Conservation (phyloP, 2,113 vertebrate species). For the Polypterus bichir region DNA sequence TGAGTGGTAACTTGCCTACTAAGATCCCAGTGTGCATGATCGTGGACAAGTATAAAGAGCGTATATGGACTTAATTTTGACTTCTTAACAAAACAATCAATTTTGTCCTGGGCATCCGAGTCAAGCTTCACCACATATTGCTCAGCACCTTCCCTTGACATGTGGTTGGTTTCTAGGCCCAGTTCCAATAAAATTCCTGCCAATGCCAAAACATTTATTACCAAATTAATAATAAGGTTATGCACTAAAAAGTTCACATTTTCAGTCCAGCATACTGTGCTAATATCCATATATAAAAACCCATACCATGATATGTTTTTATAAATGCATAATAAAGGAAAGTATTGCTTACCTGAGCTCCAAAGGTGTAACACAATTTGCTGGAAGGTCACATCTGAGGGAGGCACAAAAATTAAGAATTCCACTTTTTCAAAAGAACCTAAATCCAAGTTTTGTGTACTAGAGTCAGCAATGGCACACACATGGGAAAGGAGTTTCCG, state of each 20-base stretch:
- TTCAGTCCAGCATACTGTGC: background rate
- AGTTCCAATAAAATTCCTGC: constrained; percentile 82
- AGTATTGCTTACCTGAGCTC: constrained; percentile 66
- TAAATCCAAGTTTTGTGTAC: constrained; percentile 86
- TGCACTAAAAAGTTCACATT: background rate
- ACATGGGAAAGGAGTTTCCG: constrained; percentile 91
- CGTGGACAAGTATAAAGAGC: constrained; percentile 85
- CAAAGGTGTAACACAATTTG: constrained; percentile 81
- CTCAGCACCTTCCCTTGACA: constrained; percentile 62
- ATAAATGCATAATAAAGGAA: background rate
- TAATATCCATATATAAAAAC: background rate
- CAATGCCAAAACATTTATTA: constrained; percentile 12
- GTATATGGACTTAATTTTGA: constrained; percentile 81
- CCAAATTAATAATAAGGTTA: background rate
- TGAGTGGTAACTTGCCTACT: constrained; percentile 52
- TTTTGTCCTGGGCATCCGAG: constrained; percentile 59
- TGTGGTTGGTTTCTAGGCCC: constrained; percentile 66
- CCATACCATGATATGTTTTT: background rate
- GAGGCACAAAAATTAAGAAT: constrained; percentile 87
- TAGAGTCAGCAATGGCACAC: constrained; percentile 93
- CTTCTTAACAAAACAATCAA: constrained; percentile 72
- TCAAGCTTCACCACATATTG: constrained; percentile 81
- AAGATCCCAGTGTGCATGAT: constrained; percentile 90
- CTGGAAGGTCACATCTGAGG: constrained; percentile 88
- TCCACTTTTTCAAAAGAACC: constrained; percentile 83